phyloP scores from a whole-genome alignment of 2,113 vertebrate genomes.

The Bubo bubo region DNA sequence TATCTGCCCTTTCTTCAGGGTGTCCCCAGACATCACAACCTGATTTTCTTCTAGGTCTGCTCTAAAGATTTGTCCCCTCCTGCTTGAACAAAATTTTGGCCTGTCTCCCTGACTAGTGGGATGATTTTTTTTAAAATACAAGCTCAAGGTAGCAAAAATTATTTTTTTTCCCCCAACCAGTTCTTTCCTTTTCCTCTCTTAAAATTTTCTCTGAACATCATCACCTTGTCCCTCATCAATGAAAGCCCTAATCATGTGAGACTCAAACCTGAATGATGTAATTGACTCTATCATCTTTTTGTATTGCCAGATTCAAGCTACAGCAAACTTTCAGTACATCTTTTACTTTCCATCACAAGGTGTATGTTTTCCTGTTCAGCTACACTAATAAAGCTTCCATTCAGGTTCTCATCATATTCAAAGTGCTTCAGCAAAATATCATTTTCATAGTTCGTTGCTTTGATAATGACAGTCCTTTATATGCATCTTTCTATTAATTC shows the following conservation, averaged over 20 bases:
- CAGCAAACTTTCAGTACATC: background rate
- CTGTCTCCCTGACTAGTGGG: background rate
- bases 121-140: background rate
- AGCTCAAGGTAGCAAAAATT: background rate
- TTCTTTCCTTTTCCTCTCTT: background rate
- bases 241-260: background rate
- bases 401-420: background rate
- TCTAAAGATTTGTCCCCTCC: background rate
- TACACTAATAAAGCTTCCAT: background rate
- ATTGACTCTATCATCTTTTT: background rate
- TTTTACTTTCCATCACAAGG: background rate
- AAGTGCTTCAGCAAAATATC: background rate
- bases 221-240: background rate
- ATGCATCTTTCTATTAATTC: constrained; percentile 6
- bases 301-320: background rate
- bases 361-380: background rate
- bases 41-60: background rate
- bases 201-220: background rate
- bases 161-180: background rate
- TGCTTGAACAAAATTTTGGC: background rate
- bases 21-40: background rate
- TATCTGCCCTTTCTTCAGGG: background rate
- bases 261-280: background rate
- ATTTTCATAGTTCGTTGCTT: constrained; percentile 29
- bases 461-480: constrained; percentile 8